Percentiles rank a stretch among this genome's conserved stretches.
phyloP scores from a whole-genome alignment of 35 echinoderm and acorn worm genomes.

The Acanthaster planci region DNA sequence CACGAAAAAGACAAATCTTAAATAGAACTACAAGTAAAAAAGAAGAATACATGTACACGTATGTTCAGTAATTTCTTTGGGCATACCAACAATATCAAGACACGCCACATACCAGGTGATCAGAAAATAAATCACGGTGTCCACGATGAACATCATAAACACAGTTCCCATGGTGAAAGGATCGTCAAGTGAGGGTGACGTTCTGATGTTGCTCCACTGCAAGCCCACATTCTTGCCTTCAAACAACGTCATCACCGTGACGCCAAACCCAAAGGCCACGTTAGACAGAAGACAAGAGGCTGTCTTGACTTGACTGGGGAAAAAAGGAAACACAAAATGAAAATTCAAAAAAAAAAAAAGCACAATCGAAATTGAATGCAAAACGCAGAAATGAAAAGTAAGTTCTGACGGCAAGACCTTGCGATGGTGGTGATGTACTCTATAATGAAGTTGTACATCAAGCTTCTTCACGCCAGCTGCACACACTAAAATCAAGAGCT shows the following conservation, averaged over 20 bases:
- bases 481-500: no score
- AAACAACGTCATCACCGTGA: constrained; percentile 58
- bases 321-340: not conserved
- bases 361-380: no score
- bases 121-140: constrained; percentile 66
- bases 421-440: no score
- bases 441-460: no score
- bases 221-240: constrained; percentile 71
- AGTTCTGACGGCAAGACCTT: no score
- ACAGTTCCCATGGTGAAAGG: constrained; percentile 67
- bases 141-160: constrained; percentile 75
- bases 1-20: no score
- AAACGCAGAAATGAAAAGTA: no score
- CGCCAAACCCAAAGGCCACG: constrained; percentile 69
- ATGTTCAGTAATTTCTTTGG: no score
- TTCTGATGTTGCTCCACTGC: constrained; percentile 51
- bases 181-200: constrained; percentile 72
- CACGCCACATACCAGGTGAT: constrained; percentile 75
- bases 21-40: no score
- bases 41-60: no score
- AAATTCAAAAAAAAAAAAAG: no score
- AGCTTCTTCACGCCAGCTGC: no score
- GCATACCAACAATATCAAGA: not conserved
- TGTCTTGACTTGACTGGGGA: constrained; percentile 42
- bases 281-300: constrained; percentile 74